Conservation (phyloP, 2,797 vertebrate genomes). For the Austrolebias charrua region DNA sequence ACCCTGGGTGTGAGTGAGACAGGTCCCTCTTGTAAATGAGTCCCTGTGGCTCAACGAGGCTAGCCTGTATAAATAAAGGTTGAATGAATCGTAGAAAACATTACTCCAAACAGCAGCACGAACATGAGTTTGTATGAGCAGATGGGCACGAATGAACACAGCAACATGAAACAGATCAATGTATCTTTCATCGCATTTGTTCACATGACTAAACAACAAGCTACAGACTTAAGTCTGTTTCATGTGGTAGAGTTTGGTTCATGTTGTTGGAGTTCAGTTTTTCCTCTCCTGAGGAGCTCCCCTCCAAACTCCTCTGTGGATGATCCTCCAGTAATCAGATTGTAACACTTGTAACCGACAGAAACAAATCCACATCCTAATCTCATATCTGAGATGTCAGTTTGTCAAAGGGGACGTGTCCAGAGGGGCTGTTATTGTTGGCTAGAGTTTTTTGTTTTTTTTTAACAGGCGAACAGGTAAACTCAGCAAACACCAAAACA, state of each 20-base stretch:
- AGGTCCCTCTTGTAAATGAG: too few relatives aligned
- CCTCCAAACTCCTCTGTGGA: slow-evolving; percentile 21
- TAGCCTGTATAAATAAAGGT: too few relatives aligned
- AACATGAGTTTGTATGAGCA: too few relatives aligned
- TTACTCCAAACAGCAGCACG: too few relatives aligned
- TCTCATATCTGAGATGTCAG: slow-evolving; percentile 46
- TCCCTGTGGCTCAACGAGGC: too few relatives aligned
- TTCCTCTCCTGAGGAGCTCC: slow-evolving; percentile 10
- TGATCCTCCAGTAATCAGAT: slow-evolving; percentile 50
- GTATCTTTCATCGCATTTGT: too few relatives aligned
- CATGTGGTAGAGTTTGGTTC: slow-evolving; percentile 12
- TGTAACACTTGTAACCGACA: slow-evolving; percentile 47
- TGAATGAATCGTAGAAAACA: too few relatives aligned
- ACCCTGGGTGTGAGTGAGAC: too few relatives aligned
- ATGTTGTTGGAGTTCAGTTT: slow-evolving; percentile 15
- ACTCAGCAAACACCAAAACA: slow-evolving; percentile 71
- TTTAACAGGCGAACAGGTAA: slow-evolving; percentile 44
- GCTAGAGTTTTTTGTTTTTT: slow-evolving; percentile 49
- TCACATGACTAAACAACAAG: too few relatives aligned
- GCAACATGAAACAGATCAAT: too few relatives aligned
- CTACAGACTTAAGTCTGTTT: not conserved
- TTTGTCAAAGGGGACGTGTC: slow-evolving; percentile 80
- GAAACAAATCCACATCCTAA: slow-evolving; percentile 52
- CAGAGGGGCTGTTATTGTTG: slow-evolving; percentile 50
- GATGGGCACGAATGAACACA: too few relatives aligned